Conservation (phyloP, 2,797 vertebrate genomes). For the Hylomyscus alleni region DNA sequence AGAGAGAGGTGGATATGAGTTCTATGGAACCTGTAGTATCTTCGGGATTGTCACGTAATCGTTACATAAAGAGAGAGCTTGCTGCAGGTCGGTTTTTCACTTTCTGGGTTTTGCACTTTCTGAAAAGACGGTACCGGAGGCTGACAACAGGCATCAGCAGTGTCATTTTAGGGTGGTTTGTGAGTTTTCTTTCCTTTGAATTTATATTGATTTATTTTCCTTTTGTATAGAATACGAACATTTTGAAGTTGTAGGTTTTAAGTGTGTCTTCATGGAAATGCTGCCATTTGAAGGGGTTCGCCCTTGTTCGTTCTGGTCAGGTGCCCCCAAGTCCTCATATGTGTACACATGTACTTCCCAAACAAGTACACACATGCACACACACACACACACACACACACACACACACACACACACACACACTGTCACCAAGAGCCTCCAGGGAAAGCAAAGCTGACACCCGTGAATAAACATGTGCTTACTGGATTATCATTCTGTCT, state of each 20-base stretch:
- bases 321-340: conserved; percentile 68
- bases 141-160: conserved; percentile 87
- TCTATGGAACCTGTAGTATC: conserved; percentile 86
- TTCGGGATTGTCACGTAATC: conserved; percentile 89
- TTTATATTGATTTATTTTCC: conserved; percentile 71
- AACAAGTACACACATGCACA: background rate
- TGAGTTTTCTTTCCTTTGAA: conserved; percentile 84
- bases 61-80: conserved; percentile 83
- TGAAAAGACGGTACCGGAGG: conserved; percentile 81
- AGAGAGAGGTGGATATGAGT: conserved; percentile 62
- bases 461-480: conserved; percentile 87
- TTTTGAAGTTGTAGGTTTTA: conserved; percentile 88
- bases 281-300: conserved; percentile 88
- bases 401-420: background rate
- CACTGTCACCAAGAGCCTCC: conserved; percentile 82
- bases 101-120: conserved; percentile 81
- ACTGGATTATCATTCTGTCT: conserved; percentile 91
- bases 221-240: conserved; percentile 88
- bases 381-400: background rate
- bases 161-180: conserved; percentile 83
- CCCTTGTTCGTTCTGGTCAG: conserved; percentile 81
- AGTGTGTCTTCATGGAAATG: conserved; percentile 90
- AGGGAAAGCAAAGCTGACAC: conserved; percentile 87
- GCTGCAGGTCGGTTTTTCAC: conserved; percentile 78
- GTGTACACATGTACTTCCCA: conserved; percentile 25